Conservation (phyloP, 37 sponge, comb jelly and placozoan genomes). For the Lycopodina hypogea region DNA sequence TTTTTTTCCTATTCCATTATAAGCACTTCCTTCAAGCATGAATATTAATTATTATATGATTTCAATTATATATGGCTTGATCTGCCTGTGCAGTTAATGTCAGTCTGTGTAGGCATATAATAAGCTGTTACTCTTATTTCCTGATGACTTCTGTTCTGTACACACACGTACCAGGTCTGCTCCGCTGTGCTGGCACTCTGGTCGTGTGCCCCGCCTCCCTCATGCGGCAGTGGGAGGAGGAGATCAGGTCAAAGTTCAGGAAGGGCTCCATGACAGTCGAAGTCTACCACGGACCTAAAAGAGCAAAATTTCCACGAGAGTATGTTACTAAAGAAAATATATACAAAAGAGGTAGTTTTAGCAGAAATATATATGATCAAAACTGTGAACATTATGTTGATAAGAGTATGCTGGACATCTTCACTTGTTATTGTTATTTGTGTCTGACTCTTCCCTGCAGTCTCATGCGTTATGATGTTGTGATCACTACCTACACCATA, state of each 20-base stretch:
- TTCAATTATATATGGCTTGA: not conserved
- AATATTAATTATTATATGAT: no score
- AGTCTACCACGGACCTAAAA: conserved; percentile 57
- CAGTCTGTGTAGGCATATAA: no score
- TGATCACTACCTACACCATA: conserved; percentile 70
- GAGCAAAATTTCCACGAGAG: conserved; percentile 37
- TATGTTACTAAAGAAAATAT: conserved; percentile 8
- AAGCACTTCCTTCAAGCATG: no score
- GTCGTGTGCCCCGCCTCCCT: conserved; percentile 68
- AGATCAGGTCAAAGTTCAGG: conserved; percentile 37
- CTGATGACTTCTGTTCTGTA: not conserved
- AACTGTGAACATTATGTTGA: no score
- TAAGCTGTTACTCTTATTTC: not conserved
- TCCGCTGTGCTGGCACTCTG: conserved; percentile 47
- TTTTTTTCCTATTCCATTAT: no score
- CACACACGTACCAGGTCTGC: conserved; percentile 1
- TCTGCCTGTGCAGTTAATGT: not conserved
- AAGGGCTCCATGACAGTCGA: conserved; percentile 10
- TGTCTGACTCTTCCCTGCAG: conserved; percentile 10
- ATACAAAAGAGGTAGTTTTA: not conserved
- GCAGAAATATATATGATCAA: no score
- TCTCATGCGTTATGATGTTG: conserved; percentile 51
- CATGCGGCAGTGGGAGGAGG: conserved; percentile 70
- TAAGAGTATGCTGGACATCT: no score
- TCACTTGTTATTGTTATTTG: no score